A percentile compares a stretch with the other conserved stretches of the same genome.
phyloP scores from a whole-genome alignment of 53 echinoderm and acorn worm species.

The Astropecten irregularis region DNA sequence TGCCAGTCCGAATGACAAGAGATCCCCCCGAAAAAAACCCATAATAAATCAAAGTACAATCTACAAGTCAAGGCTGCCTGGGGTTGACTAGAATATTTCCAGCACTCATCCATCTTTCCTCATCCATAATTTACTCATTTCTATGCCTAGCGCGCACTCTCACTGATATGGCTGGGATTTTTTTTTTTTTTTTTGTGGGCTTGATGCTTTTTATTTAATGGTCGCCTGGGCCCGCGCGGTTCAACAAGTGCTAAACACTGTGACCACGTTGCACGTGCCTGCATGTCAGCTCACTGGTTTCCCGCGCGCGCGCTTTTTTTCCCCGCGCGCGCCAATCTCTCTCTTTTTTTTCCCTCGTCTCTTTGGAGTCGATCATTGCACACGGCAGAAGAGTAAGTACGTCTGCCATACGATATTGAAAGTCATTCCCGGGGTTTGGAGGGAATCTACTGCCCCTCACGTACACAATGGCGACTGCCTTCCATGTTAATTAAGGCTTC shows the following conservation, averaged over 20 bases:
- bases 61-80: conserved; percentile 15
- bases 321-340: background rate
- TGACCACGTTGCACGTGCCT: background rate
- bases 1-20: too few relatives aligned
- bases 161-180: conserved; percentile 23
- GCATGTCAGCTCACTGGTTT: background rate
- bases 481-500: conserved; percentile 52
- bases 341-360: too few relatives aligned
- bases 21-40: too few relatives aligned
- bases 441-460: too few relatives aligned
- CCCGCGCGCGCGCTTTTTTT: too few relatives aligned
- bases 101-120: background rate
- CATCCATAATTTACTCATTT: conserved; percentile 27
- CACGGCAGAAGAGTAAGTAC: too few relatives aligned
- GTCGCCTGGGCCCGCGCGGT: background rate
- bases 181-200: too few relatives aligned
- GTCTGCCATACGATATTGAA: conserved; percentile 4
- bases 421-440: conserved; percentile 35
- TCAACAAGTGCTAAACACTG: conserved; percentile 62
- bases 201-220: too few relatives aligned
- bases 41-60: conserved; percentile 43
- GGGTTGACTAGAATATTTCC: background rate
- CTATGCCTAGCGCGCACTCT: background rate
- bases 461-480: conserved; percentile 27
- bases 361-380: too few relatives aligned